Evolutionary conservation across 2,797 vertebrate genomes (phyloP), one percentile per base, ranked within the genome.

Genomic region (Sebastes oblongus): DNA sequence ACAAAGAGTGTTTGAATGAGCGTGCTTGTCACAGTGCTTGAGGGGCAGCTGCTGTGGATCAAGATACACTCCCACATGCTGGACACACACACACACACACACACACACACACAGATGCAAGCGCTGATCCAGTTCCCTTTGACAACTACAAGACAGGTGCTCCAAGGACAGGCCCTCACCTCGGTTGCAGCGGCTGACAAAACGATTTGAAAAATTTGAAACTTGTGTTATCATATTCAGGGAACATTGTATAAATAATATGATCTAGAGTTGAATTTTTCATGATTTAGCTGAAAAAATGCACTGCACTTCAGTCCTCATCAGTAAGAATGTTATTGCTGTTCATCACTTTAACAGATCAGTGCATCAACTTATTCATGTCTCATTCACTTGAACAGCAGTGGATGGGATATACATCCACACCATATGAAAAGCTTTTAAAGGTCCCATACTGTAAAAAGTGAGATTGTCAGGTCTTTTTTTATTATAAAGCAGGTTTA

Each of bases 41-140:
- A 86, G 77, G 71, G 81, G 71, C 91, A 91, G 92, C 88, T 91
- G 86, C 82, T 85, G 77, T 72, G 78, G 85, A 88, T 88, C 84
- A 80, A 78, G 78, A 82, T 62, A 39, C 46, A 36, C 24, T 72
- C 66, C 55, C 79, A 72, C 80, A 87, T 76, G 82, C 65, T 71
- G 46, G 66, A 77, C 62, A 71, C 3, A 34, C 30, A 42, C 25
- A 70, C 11, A 50, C 18, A 32, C 5, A 30, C 34, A 52, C 25
- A 70, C 9, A 52, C 18, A 39, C 5, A 27, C 39, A 46, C 39
- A 46, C 14, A 30, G 10, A 72, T 7, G n/a, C 39, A 46, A 11
- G 59, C 34, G 42, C 52, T 64, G 50, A 86, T 54, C 64, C 54
- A 34, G 25, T 61, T 80, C 14, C 36, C 2, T 77, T 80, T 89